Conservation (phyloP, 2,888 invertebrate species). For the Heliconius ethilla region DNA sequence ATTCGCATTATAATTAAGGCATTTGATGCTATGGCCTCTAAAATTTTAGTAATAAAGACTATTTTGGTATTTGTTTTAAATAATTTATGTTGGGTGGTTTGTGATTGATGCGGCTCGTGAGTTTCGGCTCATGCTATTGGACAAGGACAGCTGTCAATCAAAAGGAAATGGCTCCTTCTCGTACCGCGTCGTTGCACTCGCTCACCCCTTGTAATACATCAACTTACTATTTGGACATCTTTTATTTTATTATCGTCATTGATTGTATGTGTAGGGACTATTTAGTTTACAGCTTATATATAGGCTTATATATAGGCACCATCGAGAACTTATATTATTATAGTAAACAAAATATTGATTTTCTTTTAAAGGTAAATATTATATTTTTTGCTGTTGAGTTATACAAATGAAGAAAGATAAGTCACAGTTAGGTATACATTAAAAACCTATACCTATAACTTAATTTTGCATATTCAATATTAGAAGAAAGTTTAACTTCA, state of each 20-base stretch:
- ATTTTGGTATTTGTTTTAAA: conserved; percentile 52
- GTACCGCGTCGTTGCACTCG: conserved; percentile 64
- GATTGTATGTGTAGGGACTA: not conserved
- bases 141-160: conserved; percentile 91
- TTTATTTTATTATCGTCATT: conserved; percentile 4
- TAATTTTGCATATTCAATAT: not conserved
- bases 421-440: not conserved
- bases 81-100: conserved; percentile 62
- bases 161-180: conserved; percentile 71
- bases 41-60: conserved; percentile 54
- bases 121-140: conserved; percentile 89
- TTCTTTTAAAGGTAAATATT: too few relatives aligned
- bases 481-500: not conserved
- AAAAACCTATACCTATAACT: not conserved
- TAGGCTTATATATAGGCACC: not conserved
- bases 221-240: conserved; percentile 10
- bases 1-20: too few relatives aligned
- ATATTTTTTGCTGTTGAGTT: too few relatives aligned
- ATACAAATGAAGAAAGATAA: not conserved
- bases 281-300: not conserved
- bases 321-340: not conserved
- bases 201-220: conserved; percentile 46
- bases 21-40: conserved; percentile 52
- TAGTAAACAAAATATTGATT: too few relatives aligned
- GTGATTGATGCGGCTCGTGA: conserved; percentile 91